Evolutionary conservation across 2,797 vertebrate genomes (phyloP), one percentile per base, ranked within the genome.

Genomic region (Acridotheres tristis): DNA sequence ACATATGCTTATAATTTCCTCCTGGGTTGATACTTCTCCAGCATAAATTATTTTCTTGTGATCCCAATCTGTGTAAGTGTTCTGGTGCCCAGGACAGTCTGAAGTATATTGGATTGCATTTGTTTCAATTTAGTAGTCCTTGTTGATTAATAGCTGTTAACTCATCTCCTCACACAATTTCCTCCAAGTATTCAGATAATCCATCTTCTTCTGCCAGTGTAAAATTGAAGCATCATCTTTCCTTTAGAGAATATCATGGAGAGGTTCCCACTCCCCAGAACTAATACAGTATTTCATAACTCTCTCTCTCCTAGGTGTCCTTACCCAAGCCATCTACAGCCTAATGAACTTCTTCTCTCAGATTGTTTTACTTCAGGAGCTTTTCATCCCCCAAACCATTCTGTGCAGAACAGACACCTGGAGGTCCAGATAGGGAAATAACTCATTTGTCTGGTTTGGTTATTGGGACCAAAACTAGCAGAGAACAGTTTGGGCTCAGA

Each of bases 61-160:
- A 95, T 97, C 88, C 89, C 96, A 96, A 96, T 96, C 89, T 95
- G 53, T 77, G 38, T 94, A 93, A 97, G 94, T 96, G 94, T 96
- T 94, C 91, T 90, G 81, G 54, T 93, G 81, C 83, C 72, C 86
- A 94, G 88, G 87, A 93, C 77, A 69, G 76, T 81, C 90, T 96
- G 43, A 93, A 95, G 93, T 90, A 50, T 93, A 96, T 73, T 96
- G 94, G 88, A 95, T 93, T 96, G 94, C 87, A 78, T 92, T 95
- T 87, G 85, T 95, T 97, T 94, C 96, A 93, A 45, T 96, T 93
- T 92, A 96, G 79, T 74, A 85, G 72, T 57, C 85, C 67, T 57
- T 88, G 59, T 76, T 96, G 95, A 97, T 96, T 76, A 96, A 97
- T 95, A 95, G 88, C 55, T 81, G 89, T 96, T 93, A 96, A 93